These are phyloP conservation scores for Dimorphilus gyrociliatus DNA, from an alignment of 2,888 invertebrate species.

Conservation along the genomic window DNA sequence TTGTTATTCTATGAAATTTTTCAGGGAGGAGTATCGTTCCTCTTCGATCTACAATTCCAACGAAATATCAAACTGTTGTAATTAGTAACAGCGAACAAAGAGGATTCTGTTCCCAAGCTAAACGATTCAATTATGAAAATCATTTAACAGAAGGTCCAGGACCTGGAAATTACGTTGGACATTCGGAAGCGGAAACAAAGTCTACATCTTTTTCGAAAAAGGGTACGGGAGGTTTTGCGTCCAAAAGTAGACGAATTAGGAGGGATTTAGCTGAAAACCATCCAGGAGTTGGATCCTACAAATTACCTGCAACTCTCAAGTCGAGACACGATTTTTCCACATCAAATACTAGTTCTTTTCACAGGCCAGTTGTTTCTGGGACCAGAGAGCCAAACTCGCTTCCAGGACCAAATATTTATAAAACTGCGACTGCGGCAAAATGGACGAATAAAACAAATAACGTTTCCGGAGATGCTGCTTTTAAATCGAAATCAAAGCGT, in stretches of 20 bases:
- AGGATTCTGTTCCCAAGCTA: slow-evolving; percentile 29
- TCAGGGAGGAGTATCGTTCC: slow-evolving; percentile 27
- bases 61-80: slow-evolving; percentile 34
- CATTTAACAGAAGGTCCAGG: slow-evolving; percentile 29
- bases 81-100: slow-evolving; percentile 30
- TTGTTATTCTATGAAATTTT: slow-evolving; percentile 3
- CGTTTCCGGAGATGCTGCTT: slow-evolving; percentile 28
- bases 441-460: no score
- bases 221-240: slow-evolving; percentile 35
- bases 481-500: slow-evolving; percentile 30
- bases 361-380: no score
- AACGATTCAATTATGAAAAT: slow-evolving; percentile 23
- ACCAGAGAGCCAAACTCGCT: no score
- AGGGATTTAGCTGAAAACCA: no score
- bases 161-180: slow-evolving; percentile 27
- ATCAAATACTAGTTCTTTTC: no score
- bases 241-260: slow-evolving; percentile 26
- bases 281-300: no score
- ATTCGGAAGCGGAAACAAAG: slow-evolving; percentile 14
- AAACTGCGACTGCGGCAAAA: no score
- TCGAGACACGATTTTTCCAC: no score
- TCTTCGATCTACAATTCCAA: slow-evolving; percentile 34
- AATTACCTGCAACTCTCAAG: no score
- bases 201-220: slow-evolving; percentile 28
- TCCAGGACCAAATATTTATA: no score